These are phyloP conservation scores for Musca vetustissima DNA, from an alignment of 1,140 invertebrate species.

Conservation along the genomic window DNA sequence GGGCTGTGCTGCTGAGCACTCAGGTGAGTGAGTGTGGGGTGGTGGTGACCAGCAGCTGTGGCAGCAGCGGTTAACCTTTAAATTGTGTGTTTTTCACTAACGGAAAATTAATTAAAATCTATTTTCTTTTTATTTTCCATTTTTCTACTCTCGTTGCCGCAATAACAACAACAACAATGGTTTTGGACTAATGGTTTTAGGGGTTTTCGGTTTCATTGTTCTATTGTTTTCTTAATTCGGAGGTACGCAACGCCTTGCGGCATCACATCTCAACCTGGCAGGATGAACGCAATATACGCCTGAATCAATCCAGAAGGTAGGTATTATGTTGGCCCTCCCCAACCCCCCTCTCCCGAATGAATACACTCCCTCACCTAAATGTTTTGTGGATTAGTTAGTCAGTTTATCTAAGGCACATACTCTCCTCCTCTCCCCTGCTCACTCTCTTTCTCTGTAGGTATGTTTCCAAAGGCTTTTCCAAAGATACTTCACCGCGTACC, in stretches of 20 bases:
- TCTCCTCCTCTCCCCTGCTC: not conserved
- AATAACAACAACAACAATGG: too few species aligned
- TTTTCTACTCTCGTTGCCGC: constrained; percentile 25
- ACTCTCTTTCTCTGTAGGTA: constrained; percentile 31
- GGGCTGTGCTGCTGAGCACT: constrained; percentile 75
- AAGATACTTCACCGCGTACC: constrained; percentile 78
- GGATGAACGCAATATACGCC: constrained; percentile 64
- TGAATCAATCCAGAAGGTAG: constrained; percentile 59
- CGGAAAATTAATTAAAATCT: constrained; percentile 13
- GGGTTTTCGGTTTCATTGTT: constrained; percentile 84
- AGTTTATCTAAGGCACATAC: not conserved
- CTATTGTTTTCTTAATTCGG: constrained; percentile 91
- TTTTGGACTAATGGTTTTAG: too few species aligned
- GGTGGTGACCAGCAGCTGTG: not conserved
- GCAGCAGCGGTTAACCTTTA: not conserved
- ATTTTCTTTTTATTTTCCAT: constrained; percentile 8
- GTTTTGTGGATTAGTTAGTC: not conserved
- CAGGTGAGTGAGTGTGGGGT: constrained; percentile 57
- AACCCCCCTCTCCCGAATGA: too few species aligned
- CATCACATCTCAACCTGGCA: constrained; percentile 82
- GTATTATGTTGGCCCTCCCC: not conserved
- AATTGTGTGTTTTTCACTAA: not conserved
- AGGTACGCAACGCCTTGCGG: constrained; percentile 81
- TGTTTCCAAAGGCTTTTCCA: constrained; percentile 58
- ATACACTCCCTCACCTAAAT: not conserved